Conservation (phyloP, 2,113 vertebrate genomes). For the Eonycteris spelaea region DNA sequence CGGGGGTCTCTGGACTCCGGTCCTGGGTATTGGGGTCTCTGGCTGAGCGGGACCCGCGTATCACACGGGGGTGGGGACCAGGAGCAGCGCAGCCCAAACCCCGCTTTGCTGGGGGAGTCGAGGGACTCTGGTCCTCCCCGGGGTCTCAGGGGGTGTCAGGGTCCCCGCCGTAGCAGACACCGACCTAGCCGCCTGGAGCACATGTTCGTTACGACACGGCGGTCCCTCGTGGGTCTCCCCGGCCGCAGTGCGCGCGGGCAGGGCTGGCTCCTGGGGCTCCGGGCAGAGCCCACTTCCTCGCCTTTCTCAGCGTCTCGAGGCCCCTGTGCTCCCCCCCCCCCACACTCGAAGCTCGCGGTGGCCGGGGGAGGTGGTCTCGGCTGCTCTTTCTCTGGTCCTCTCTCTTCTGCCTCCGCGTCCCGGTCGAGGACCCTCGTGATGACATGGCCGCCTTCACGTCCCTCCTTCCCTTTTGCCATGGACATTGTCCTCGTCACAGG, state of each 20-base stretch:
- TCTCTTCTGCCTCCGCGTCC: neutral
- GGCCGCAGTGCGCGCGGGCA: accelerated
- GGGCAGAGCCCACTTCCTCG: accelerated
- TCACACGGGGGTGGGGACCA: accelerated
- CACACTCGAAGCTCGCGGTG: accelerated
- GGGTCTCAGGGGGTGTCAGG: neutral
- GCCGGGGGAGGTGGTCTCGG: accelerated
- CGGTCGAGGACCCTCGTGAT: accelerated
- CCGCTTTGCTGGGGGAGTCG: neutral
- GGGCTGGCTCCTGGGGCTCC: neutral
- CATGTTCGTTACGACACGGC: accelerated
- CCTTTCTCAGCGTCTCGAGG: neutral
- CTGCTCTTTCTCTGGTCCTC: neutral
- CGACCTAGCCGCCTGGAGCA: accelerated
- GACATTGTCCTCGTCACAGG: accelerated
- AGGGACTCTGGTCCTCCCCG: neutral
- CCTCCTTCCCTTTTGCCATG: neutral
- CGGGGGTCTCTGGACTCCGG: neutral
- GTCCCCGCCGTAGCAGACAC: too few species aligned
- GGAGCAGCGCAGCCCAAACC: accelerated
- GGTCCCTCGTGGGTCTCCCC: accelerated
- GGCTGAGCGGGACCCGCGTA: neutral
- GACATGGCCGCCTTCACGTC: accelerated
- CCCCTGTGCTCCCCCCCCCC: accelerated
- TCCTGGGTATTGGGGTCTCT: neutral